Base-by-base conservation (phyloP, 1,140 invertebrate species). In the Lithobius niger region DNA sequence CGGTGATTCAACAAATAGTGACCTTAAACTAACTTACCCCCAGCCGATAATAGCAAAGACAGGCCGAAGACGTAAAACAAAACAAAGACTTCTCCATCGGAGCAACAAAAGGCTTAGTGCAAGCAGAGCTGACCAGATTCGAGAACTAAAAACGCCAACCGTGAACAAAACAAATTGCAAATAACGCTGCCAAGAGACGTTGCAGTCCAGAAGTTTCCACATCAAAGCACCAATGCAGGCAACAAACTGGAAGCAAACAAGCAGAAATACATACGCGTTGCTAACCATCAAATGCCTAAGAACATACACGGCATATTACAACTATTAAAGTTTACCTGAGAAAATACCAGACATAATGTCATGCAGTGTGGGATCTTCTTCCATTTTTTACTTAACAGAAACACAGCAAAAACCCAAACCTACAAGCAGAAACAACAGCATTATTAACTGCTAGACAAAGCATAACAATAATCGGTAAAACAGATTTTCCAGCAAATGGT, bases 71-170 rank as follows among this genome's bases (percentile, higher is more conserved):
- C 81, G 80, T 13, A 87, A 67, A 24, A 90, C 81, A 69, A 83
- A 89, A 65, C 83, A 84, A 1, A 87, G 73, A 59, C 86, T 87
- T 44, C 84, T 78, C 54, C 81, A 84, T 67, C 89, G 83, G 25
- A 94, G 70, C 64, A 93, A 82, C 42, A 92, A 77, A 16, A 96
- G 66, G 3, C 81, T 80, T 21, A 87, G 71, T 18, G 89, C 84
- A 48, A 94, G 74, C 53, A 87, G 78, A 16, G 82, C 80, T 0
- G 88, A 88, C 83, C 87, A 93, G 26, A 92, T 72, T 24, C 89
- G 73, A 27, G 83, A 81, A 45, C 83, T 82, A 62, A 86, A 84
- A 25, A 84, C 79, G 22, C 87, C 85, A 44, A 79, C 71, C 24
- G 79, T 78, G 59, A 85, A 83, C 1, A 88, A 61, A 24, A 79